Percentiles rank a stretch among this genome's conserved stretches.
Evolutionary conservation across 2,888 invertebrate genomes (phyloP).

Genomic region (Sarcophaga variegata): DNA sequence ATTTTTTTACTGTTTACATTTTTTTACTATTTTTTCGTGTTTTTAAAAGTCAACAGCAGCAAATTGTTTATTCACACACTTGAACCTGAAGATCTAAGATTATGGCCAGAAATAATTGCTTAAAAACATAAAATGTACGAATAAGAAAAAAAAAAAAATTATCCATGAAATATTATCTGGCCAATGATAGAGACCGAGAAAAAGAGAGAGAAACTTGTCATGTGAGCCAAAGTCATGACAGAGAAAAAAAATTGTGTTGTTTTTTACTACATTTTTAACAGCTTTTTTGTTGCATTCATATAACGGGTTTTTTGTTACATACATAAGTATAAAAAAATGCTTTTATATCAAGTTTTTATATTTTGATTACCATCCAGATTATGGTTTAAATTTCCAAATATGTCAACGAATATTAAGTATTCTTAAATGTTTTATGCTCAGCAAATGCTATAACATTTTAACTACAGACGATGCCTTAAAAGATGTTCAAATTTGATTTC

Average conservation of each 20-base stretch:
- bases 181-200: background rate
- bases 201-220: conserved; percentile 43
- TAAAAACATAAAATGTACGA: conserved; percentile 4
- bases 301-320: background rate
- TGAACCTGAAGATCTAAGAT: conserved; percentile 47
- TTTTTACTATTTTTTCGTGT: conserved; percentile 3
- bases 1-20: background rate
- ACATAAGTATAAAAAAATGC: background rate
- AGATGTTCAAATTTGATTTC: no score
- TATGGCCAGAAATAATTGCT: conserved; percentile 58
- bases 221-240: conserved; percentile 46
- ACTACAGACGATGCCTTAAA: no score
- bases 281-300: background rate
- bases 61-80: conserved; percentile 60
- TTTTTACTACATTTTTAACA: no score
- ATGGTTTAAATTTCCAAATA: background rate
- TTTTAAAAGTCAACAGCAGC: conserved; percentile 42
- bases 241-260: background rate
- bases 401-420: background rate
- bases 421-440: background rate
- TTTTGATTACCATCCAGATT: background rate
- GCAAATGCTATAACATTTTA: no score
- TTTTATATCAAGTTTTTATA: background rate
- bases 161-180: background rate
- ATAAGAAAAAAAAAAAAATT: conserved; percentile 3